Evolutionary conservation across 2,888 invertebrate genomes (phyloP), one percentile per base, ranked within the genome.

Genomic region (Automeris io): DNA sequence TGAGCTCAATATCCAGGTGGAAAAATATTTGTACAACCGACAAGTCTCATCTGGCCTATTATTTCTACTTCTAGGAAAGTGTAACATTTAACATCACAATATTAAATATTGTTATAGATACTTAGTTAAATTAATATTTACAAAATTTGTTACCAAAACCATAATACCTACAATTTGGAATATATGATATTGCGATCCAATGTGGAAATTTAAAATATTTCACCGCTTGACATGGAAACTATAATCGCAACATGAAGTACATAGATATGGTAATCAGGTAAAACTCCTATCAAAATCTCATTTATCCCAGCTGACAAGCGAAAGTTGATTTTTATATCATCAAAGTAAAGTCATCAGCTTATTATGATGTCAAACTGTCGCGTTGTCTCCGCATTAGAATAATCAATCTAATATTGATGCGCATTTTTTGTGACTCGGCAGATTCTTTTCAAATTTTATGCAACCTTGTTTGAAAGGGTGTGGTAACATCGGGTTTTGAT

Each of bases 371-470:
- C 45, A 52, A 54, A 56, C 45, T 51, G 46, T 53, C 45, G 41
- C 51, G 53, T 49, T 61, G 49, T 44, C 49, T 48, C 42, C 58
- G 45, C 53, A 76, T 79, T 78, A 76, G 69, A 72, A 78, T 80
- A 71, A 72, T 71, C 76, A 71, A 83, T 82, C 80, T 76, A 72
- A 74, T 78, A 75, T 78, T 76, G 66, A 83, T 80, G 61, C 55
- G 51, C 47, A 43, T 40, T 51, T 47, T 49, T 56, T 51, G 64
- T 83, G 83, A 82, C 68, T 51, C 45, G 47, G 70, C 78, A 55
- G 59, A 59, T 70, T 70, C 62, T 66, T 81, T 81, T 77, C 61
- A 77, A 69, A 70, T 41, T 67, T 55, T 43, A 45, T 49, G 51
- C 50, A 54, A 38, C 53, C 41, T 46, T 40, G 32, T 32, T 49